A percentile compares a stretch with the other conserved stretches of the same genome.
These are phyloP conservation scores for Heteromyza rotundicornis DNA, from an alignment of 2,888 invertebrate genomes.

Conservation along the genomic window DNA sequence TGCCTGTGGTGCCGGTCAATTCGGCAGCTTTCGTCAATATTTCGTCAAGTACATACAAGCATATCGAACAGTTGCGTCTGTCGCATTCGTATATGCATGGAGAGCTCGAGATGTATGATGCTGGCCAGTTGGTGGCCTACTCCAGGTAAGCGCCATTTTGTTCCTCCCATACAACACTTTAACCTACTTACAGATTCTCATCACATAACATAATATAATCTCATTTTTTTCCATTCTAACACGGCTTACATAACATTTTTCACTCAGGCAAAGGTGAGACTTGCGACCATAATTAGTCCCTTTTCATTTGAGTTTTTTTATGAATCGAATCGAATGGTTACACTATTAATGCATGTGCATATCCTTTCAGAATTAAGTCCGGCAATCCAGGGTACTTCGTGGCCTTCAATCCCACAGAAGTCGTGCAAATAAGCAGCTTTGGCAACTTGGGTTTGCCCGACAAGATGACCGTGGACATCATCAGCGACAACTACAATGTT, in stretches of 20 bases:
- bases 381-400: constrained; percentile 80
- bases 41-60: constrained; percentile 36
- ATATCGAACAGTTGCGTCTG: constrained; percentile 62
- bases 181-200: too few relatives aligned
- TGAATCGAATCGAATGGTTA: too few relatives aligned
- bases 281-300: background rate
- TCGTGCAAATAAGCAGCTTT: constrained; percentile 66
- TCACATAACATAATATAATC: constrained; percentile 3
- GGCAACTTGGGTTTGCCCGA: constrained; percentile 65
- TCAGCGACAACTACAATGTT: constrained; percentile 65
- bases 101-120: constrained; percentile 58
- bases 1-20: constrained; percentile 67
- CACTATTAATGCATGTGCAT: too few relatives aligned
- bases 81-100: constrained; percentile 74
- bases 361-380: constrained; percentile 68
- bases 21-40: constrained; percentile 39
- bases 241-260: constrained; percentile 15
- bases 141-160: constrained; percentile 68
- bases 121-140: constrained; percentile 69
- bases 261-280: constrained; percentile 46
- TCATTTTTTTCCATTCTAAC: constrained; percentile 26
- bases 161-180: too few relatives aligned
- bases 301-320: too few relatives aligned
- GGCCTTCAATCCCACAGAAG: constrained; percentile 70
- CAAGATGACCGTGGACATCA: constrained; percentile 68